Conservation (phyloP, 2,888 invertebrate species). For the Mythimna loreyi region DNA sequence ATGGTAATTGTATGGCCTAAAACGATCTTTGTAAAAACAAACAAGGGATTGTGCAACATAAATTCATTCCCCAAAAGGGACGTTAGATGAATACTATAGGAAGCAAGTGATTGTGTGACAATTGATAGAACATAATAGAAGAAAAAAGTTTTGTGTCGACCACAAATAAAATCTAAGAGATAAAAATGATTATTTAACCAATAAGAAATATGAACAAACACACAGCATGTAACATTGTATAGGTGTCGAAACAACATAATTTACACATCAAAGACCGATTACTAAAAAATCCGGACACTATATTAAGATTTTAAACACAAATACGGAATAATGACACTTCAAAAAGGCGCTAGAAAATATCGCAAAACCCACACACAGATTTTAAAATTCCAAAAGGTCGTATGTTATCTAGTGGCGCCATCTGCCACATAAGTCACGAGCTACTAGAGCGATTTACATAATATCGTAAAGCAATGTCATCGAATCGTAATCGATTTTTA, state of each 20-base stretch:
- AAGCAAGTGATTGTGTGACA: too few species aligned
- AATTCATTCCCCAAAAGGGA: too few species aligned
- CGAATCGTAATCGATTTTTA: slow-evolving; percentile 45
- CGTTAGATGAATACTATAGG: too few species aligned
- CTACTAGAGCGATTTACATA: slow-evolving; percentile 58
- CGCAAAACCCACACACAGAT: slow-evolving; percentile 55
- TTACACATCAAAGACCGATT: neutral
- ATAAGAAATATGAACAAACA: neutral
- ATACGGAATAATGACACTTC: slow-evolving; percentile 11
- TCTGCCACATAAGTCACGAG: slow-evolving; percentile 52
- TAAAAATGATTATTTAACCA: neutral
- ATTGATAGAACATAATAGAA: too few species aligned
- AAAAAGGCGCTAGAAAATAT: slow-evolving; percentile 31
- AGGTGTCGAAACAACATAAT: neutral
- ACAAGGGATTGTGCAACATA: too few species aligned
- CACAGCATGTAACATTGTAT: neutral
- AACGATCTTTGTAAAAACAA: too few species aligned
- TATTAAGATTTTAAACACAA: slow-evolving; percentile 2
- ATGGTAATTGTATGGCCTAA: too few species aligned
- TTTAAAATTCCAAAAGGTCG: slow-evolving; percentile 45
- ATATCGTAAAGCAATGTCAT: slow-evolving; percentile 52
- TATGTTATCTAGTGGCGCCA: slow-evolving; percentile 50
- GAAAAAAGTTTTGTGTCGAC: too few species aligned
- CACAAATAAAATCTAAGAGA: too few species aligned
- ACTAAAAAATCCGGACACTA: neutral